Evolutionary conservation across 2,113 vertebrate genomes (phyloP), one percentile per base, ranked within the genome.

Genomic region (Patagioenas fasciata): DNA sequence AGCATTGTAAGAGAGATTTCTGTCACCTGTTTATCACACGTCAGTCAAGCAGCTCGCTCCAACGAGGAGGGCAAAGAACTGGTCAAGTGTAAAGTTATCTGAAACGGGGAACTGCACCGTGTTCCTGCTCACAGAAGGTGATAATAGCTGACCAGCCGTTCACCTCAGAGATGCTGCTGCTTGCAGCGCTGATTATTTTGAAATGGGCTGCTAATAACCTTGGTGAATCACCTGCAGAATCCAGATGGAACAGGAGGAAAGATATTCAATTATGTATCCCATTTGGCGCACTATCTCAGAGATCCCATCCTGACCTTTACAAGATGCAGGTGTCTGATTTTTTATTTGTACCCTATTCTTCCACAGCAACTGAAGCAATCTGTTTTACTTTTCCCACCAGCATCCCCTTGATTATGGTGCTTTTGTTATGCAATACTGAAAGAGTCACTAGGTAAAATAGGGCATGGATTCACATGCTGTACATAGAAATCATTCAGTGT

Each of bases 41-140:
- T 5, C 92, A 79, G 93, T 34, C 77, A 47, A 28, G 73, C 92
- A 85, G 65, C 73, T 92, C 9, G 3, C 74, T 84, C 38, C 88
- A 72, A 3, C 38, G 50, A 75, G 65, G 64, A 58, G 61, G 83
- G 80, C 60, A 24, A 25, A 79, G 96, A 72, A 32, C 66, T 73
- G 86, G 61, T 92, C 91, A 92, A 94, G 93, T 95, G 95, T 65
- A 4, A 54, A 83, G 77, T 94, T 93, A 90, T 92, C 93, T 90
- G 0, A 54, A 40, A 6, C 67, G 50, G 84, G 86, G 85, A 91
- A 6, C 75, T 75, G 38, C 62, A 2, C 40, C 13, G 0, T 42
- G 80, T 50, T 81, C 71, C 93, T 48, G 85, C 17, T 34, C 85
- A 57, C 44, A 29, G 64, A 9, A 31, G 79, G 4, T 32, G 75